Evolutionary conservation across 2,888 invertebrate genomes (phyloP), one percentile per base, ranked within the genome.

Genomic region (Cephus pulcher): DNA sequence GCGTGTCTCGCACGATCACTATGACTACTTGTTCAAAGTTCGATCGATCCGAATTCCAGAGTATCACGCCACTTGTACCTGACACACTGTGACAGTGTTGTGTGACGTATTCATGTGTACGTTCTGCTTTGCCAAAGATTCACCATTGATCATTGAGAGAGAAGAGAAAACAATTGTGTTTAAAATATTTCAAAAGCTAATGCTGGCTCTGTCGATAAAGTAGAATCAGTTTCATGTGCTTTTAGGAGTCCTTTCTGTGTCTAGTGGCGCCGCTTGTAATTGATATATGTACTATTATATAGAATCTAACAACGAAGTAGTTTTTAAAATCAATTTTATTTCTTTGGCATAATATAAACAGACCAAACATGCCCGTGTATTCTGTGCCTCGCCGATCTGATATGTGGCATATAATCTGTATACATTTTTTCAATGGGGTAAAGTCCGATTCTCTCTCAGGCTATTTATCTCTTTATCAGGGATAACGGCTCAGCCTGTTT

Each of bases 31-130:
- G 86, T 84, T 85, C 87, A 87, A 89, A 88, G 88, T 88, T 85
- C 87, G 82, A 85, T 84, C 84, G 84, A 88, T 85, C 83, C 81
- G 79, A 83, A 87, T 87, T 87, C 84, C 81, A 83, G 81, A 83
- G 32, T 82, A 85, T 86, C 88, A 85, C 84, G 86, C 86, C 85
- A 87, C 86, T 85, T 81, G 79, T 80, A 82, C 77, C 82, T 70
- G 71, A 70, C 71, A 70, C 12, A 6, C 56, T 80, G 75, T 80
- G 83, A 84, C 84, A 78, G 80, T 80, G 71, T 33, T 75, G 69
- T 68, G 75, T 82, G 79, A 81, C 81, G 80, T 82, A 71, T 15
- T 30, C 70, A 30, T 71, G 71, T 56, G 23, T 23, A 40, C 23
- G 56, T 56, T 56, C 15, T 56, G 56, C 23, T 56, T 56, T 56